Evolutionary conservation across 2,888 invertebrate genomes (phyloP).

Genomic region (Orchestes rusci): DNA sequence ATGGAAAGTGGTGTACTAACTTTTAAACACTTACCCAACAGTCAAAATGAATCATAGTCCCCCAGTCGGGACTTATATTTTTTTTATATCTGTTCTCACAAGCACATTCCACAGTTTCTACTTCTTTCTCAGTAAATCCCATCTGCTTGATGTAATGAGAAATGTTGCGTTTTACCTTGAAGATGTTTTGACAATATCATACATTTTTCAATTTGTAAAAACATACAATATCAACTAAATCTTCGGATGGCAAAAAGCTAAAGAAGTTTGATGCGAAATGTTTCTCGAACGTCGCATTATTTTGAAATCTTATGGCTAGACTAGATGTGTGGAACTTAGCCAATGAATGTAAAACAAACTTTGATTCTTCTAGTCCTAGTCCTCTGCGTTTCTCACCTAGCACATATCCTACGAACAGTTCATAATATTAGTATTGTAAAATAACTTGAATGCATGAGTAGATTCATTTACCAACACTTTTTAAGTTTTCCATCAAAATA

Average conservation of each 20-base stretch:
- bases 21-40: constrained; percentile 16
- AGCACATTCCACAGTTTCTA: neutral
- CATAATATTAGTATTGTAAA: too few relatives aligned
- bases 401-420: constrained; percentile 11
- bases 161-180: constrained; percentile 5
- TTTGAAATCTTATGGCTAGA: constrained; percentile 7
- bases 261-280: constrained; percentile 5
- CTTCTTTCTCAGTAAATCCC: constrained; percentile 9
- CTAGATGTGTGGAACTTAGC: constrained; percentile 18
- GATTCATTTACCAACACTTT: constrained; percentile 3
- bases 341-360: constrained; percentile 11
- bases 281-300: constrained; percentile 11
- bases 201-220: too few relatives aligned
- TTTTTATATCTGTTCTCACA: neutral
- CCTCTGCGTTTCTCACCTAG: constrained; percentile 14
- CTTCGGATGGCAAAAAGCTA: constrained; percentile 1
- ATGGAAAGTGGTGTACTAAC: too few relatives aligned
- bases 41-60: constrained; percentile 17
- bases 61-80: constrained; percentile 11
- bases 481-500: constrained; percentile 47
- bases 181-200: too few relatives aligned
- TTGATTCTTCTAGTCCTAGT: constrained; percentile 6
- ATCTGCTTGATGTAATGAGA: neutral
- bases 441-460: neutral
- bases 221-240: too few relatives aligned